phyloP scores from a whole-genome alignment of 2,113 vertebrate species.

The Panurus biarmicus region DNA sequence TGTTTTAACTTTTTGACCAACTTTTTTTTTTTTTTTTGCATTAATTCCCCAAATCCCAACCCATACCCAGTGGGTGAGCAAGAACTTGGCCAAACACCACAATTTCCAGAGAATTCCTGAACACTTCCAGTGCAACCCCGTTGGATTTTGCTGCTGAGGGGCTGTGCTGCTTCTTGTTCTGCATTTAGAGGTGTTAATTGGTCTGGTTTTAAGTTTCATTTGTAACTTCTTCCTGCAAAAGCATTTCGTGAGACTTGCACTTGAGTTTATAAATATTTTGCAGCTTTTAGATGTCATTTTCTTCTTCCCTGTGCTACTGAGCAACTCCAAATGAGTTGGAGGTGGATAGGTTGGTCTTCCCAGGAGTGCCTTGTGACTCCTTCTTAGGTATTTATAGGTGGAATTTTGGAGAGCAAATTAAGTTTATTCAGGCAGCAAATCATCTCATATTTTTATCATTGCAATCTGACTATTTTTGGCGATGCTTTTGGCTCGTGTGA shows the following conservation, averaged over 20 bases:
- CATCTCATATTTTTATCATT: background rate
- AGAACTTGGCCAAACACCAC: conserved; percentile 10
- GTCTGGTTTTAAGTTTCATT: background rate
- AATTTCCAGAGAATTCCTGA: conserved; percentile 44
- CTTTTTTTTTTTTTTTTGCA: conserved; percentile 27
- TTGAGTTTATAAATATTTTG: background rate
- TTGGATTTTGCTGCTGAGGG: background rate
- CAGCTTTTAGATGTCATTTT: background rate
- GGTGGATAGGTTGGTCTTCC: background rate
- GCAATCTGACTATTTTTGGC: background rate
- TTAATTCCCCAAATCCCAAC: conserved; percentile 35
- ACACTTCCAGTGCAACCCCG: background rate
- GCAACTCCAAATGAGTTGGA: background rate
- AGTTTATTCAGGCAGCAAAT: background rate
- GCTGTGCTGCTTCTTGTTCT: background rate
- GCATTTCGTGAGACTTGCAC: background rate
- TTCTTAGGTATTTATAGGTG: background rate
- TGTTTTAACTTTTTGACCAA: background rate
- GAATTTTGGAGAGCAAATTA: background rate
- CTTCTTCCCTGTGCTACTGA: background rate
- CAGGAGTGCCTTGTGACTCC: background rate
- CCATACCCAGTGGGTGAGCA: conserved; percentile 21
- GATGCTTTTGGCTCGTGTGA: conserved; percentile 45
- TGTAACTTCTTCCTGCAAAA: background rate
- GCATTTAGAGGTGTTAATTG: background rate